Percentiles rank a stretch among this genome's conserved stretches.
These are phyloP conservation scores for Phrynosoma blainvillii DNA, from an alignment of 2,113 vertebrate genomes.

Conservation along the genomic window DNA sequence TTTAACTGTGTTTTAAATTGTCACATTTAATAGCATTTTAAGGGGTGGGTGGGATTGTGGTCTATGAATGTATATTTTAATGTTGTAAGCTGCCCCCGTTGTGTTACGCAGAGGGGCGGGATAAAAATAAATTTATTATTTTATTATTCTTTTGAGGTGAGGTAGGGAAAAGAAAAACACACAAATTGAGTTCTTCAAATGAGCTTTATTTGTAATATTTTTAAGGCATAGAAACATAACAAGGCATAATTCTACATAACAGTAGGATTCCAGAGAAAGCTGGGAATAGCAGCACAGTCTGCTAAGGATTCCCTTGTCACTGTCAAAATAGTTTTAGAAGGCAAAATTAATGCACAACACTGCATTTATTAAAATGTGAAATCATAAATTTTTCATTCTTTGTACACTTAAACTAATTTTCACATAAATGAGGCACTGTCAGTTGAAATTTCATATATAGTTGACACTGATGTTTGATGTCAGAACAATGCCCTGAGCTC, in stretches of 20 bases:
- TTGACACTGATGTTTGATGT: slow-evolving; percentile 89
- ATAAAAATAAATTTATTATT: no score
- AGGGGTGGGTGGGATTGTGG: no score
- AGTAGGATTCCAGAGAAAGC: slow-evolving; percentile 49
- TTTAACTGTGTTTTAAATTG: no score
- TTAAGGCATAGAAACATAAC: slow-evolving; percentile 65
- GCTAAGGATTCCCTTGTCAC: slow-evolving; percentile 72
- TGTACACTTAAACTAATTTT: slow-evolving; percentile 90
- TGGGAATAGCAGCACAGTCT: slow-evolving; percentile 49
- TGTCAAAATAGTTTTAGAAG: slow-evolving; percentile 81
- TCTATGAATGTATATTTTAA: no score
- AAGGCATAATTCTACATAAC: slow-evolving; percentile 49
- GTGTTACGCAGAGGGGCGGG: no score
- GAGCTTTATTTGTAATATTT: slow-evolving; percentile 57
- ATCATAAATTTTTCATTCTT: slow-evolving; percentile 93
- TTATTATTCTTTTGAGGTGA: not conserved
- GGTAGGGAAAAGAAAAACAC: not conserved
- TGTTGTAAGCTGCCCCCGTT: no score
- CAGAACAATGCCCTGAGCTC: slow-evolving; percentile 84
- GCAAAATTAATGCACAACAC: slow-evolving; percentile 89
- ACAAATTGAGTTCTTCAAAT: slow-evolving; percentile 51
- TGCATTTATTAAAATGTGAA: slow-evolving; percentile 90
- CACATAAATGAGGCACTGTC: slow-evolving; percentile 88
- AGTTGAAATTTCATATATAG: slow-evolving; percentile 80
- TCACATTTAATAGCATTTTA: no score